Percentiles rank a stretch among this genome's conserved stretches.
These are phyloP conservation scores for Coregonus ussuriensis DNA, from an alignment of 2,797 vertebrate species.

Conservation along the genomic window DNA sequence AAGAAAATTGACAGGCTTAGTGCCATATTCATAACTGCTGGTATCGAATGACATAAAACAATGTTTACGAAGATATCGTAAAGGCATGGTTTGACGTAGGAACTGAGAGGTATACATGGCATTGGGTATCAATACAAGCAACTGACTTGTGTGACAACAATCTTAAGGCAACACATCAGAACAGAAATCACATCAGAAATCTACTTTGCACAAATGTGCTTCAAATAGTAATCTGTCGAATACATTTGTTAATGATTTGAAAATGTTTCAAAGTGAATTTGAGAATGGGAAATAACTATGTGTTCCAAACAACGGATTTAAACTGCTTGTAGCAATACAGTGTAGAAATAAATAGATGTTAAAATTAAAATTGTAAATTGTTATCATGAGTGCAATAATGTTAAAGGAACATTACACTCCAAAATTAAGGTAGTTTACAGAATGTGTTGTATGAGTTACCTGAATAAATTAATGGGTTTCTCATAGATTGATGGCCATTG, in stretches of 20 bases:
- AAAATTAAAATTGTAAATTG: not conserved
- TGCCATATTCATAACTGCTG: conserved; percentile 37
- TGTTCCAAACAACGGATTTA: not conserved
- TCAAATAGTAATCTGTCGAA: not conserved
- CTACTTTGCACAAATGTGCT: conserved; percentile 4
- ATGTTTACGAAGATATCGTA: conserved; percentile 7
- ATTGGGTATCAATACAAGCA: conserved; percentile 27
- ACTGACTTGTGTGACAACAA: conserved; percentile 34
- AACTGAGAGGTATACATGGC: conserved; percentile 13
- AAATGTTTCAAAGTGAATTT: too few relatives aligned
- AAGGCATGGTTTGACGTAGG: not conserved
- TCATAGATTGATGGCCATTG: not conserved
- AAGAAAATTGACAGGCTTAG: not conserved
- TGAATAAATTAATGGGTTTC: not conserved
- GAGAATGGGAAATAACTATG: not conserved
- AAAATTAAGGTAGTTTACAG: not conserved
- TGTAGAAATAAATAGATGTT: not conserved
- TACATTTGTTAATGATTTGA: too few relatives aligned
- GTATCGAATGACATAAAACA: conserved; percentile 11
- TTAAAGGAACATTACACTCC: not conserved
- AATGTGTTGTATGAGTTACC: not conserved
- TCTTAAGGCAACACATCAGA: conserved; percentile 30
- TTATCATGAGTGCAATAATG: not conserved
- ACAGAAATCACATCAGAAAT: conserved; percentile 4
- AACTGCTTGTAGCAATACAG: not conserved